Base-by-base conservation (phyloP, 2,888 invertebrate genomes). In the Podabrus alpinus region DNA sequence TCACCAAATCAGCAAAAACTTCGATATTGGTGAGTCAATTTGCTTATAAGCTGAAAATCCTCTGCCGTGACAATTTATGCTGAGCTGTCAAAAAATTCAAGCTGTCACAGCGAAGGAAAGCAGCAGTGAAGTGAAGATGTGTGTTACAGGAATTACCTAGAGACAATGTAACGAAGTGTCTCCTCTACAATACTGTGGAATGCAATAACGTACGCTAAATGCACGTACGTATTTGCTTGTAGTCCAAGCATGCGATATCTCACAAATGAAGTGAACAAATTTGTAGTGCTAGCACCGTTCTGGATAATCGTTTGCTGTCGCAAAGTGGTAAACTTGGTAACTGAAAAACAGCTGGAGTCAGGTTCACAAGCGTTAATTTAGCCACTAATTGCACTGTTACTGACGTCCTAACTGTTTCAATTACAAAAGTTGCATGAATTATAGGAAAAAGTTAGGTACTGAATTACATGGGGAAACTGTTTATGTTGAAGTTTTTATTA, bases 381-480 rank as follows among this genome's bases (percentile, higher is more conserved):
- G 80, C 81, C 82, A 80, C 83, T 84, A 84, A 84, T 84, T 84
- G 81, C 83, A 77, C 79, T 84, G 84, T 70, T 78, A 77, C 80
- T 82, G 83, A 82, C 83, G 81, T 79, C 78, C 77, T 81, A 82
- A 83, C 82, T 80, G 82, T 83, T 84, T 83, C 83, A 84, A 83
- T 84, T 84, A 83, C 79, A 81, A 80, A 83, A 84, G 81, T 84
- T 83, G 74, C 73, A 79, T 83, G 83, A 84, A 80, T 83, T 83
- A 84, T 84, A 82, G 78, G 81, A 80, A 81, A 84, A 84, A 84
- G 81, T 84, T 84, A 81, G 17, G 69, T 66, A 74, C 69, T 68
- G 71, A 76, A 74, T 74, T 71, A 68, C 68, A 45, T 61, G 16
- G 60, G 25, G 61, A 24, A 45, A 66, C 69, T 67, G n/a, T 61